Conservation (phyloP, 2,113 vertebrate species). For the Ameiurus melas region DNA sequence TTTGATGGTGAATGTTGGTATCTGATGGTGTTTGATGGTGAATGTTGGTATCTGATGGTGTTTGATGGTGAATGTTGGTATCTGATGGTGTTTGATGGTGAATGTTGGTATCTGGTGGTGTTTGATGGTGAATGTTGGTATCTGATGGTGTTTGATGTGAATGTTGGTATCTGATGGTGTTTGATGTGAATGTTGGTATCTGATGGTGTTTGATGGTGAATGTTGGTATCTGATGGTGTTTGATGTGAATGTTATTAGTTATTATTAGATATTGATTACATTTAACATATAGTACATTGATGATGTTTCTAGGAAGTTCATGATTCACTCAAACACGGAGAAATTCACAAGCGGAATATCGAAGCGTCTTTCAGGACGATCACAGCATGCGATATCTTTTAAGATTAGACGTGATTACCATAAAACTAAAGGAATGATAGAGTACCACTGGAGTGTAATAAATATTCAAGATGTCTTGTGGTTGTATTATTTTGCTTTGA, state of each 20-base stretch:
- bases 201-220: not conserved
- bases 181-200: not conserved
- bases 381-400: not conserved
- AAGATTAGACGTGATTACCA: not conserved
- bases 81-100: not conserved
- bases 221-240: not conserved
- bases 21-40: not conserved
- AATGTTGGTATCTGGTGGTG: too few relatives aligned
- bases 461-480: not conserved
- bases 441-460: not conserved
- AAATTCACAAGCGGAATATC: not conserved
- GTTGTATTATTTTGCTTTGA: not conserved
- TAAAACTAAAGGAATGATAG: not conserved
- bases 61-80: not conserved
- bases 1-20: not conserved
- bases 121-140: not conserved
- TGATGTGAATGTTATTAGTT: too few relatives aligned
- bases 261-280: too few relatives aligned
- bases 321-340: not conserved
- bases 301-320: not conserved
- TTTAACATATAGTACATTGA: not conserved
- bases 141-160: not conserved
- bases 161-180: not conserved
- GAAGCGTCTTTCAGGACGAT: not conserved
- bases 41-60: not conserved